Base-by-base conservation (phyloP, 2,888 invertebrate species). In the Zelleria hepariella region DNA sequence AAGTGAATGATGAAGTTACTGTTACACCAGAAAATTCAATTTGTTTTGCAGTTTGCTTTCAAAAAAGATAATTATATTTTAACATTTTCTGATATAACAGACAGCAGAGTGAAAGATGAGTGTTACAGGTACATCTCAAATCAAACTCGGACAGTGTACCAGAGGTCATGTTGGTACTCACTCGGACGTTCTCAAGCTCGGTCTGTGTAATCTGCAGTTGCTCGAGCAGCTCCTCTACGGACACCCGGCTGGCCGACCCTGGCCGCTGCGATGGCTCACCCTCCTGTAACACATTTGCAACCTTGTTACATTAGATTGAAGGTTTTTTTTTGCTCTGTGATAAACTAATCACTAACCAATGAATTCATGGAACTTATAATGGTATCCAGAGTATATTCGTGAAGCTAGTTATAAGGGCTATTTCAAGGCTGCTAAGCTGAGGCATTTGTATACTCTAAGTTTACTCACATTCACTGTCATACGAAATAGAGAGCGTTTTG, bases 181-280 rank as follows among this genome's bases (percentile, higher is more conserved):
- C 96, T 93, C 95, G 94, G 75, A 96, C 92, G 84, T 95, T 95
- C 81, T 96, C 95, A 81, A 96, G 91, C 89, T 96, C 96, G 49
- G 93, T 93, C 87, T 95, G 95, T 26, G 96, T 95, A 67, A 94
- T 93, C 84, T 95, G 94, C 72, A 96, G 87, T 81, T 96, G 95
- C 77, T 94, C 93, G 71, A 96, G 88, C 69, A 96, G 89, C 79
- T 96, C 95, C 69, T 95, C 93, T 66, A 95, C 94, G 56, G 95
- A 94, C 67, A 94, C 93, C 74, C 94, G 91, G 70, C 89, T 92
- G 60, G 92, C 90, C 70, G 91, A 90, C 67, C 91, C 90, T 68
- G 91, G 90, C 58, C 80, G 79, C 54, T 78, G 73, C 59, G 80
- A 74, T 5, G 77, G 68, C 21, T 80, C 83, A 61, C 65, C 68